Percentiles rank a stretch among this genome's conserved stretches.
Conservation (phyloP, 2,113 vertebrate species). For the Odocoileus virginianus region DNA sequence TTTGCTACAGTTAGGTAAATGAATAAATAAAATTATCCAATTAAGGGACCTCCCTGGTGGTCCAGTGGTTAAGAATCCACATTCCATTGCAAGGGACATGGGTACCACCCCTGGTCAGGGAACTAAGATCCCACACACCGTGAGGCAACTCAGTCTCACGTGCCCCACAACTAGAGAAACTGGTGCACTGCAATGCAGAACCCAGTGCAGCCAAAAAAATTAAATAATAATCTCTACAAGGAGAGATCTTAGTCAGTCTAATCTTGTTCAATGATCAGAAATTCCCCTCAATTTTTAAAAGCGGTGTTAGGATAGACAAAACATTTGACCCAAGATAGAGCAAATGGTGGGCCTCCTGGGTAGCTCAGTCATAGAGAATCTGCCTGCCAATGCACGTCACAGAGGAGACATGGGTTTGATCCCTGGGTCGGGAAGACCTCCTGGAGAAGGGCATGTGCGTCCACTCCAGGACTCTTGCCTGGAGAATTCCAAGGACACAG, state of each 20-base stretch:
- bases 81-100: not conserved
- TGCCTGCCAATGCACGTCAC: rapidly evolving
- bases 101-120: not conserved
- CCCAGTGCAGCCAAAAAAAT: not conserved
- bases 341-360: not conserved
- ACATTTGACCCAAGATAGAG: not conserved
- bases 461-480: not conserved
- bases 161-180: not conserved
- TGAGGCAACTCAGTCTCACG: not conserved
- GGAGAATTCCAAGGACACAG: not conserved
- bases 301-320: not conserved
- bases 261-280: not conserved
- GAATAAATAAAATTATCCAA: not conserved
- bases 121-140: rapidly evolving
- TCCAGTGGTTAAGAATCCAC: not conserved
- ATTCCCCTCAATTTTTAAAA: too few relatives aligned
- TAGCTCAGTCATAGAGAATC: not conserved
- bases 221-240: not conserved
- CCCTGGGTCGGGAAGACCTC: not conserved
- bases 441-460: not conserved
- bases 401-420: not conserved
- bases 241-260: not conserved
- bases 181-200: rapidly evolving
- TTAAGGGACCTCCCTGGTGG: not conserved
- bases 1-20: not conserved